Evolutionary conservation across 2,797 vertebrate genomes (phyloP).

Genomic region (Hyperoplus lanceolatus): DNA sequence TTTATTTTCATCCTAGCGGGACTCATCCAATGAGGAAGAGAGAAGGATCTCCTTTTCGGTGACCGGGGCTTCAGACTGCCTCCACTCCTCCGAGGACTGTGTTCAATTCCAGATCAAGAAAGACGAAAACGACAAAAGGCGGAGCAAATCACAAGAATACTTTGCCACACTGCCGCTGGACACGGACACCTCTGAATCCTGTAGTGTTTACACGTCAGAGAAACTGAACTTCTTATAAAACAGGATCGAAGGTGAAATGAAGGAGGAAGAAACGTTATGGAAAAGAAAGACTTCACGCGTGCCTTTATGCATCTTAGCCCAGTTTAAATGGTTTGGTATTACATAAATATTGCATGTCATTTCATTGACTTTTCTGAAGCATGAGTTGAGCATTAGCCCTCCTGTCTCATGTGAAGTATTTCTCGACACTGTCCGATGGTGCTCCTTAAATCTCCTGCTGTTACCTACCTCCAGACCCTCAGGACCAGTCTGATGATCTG

Average conservation of each 20-base stretch:
- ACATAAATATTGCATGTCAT: slow-evolving; percentile 47
- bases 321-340: slow-evolving; percentile 43
- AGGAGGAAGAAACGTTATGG: background rate
- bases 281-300: slow-evolving; percentile 52
- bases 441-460: slow-evolving; percentile 58
- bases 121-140: slow-evolving; percentile 40
- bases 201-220: slow-evolving; percentile 81
- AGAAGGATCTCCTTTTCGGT: slow-evolving; percentile 71
- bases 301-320: slow-evolving; percentile 64
- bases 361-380: slow-evolving; percentile 46
- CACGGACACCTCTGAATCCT: slow-evolving; percentile 70
- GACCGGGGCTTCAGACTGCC: slow-evolving; percentile 76
- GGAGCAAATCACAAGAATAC: slow-evolving; percentile 57
- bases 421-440: slow-evolving; percentile 56
- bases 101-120: slow-evolving; percentile 79
- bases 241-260: slow-evolving; percentile 10
- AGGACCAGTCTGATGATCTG: slow-evolving; percentile 70
- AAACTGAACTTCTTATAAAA: slow-evolving; percentile 79
- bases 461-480: slow-evolving; percentile 83
- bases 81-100: slow-evolving; percentile 78
- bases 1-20: slow-evolving; percentile 35
- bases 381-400: slow-evolving; percentile 49
- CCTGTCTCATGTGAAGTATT: slow-evolving; percentile 37
- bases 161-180: slow-evolving; percentile 79
- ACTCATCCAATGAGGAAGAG: slow-evolving; percentile 46